Evolutionary conservation across 2,888 invertebrate species (phyloP).

Genomic region (Chalcis sispes): DNA sequence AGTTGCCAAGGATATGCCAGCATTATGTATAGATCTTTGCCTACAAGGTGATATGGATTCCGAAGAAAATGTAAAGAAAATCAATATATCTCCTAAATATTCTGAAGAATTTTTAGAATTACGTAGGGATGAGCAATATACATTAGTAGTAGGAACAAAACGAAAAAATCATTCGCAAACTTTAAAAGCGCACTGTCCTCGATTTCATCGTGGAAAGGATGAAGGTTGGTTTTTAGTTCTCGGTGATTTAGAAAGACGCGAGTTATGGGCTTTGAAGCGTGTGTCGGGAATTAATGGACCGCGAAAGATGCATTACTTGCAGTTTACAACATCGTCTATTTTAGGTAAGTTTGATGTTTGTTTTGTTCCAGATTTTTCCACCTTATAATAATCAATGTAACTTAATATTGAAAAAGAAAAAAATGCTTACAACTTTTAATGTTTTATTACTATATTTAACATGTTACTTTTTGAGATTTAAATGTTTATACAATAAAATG

Average conservation of each 20-base stretch:
- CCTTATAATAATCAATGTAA: not conserved
- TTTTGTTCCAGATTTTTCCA: slow-evolving; percentile 19
- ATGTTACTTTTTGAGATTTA: not conserved
- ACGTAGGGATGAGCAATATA: slow-evolving; percentile 80
- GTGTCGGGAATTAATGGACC: slow-evolving; percentile 78
- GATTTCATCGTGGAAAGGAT: slow-evolving; percentile 94
- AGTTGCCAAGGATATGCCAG: slow-evolving; percentile 71
- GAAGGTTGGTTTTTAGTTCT: slow-evolving; percentile 96
- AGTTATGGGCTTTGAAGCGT: slow-evolving; percentile 90
- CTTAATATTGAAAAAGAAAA: not conserved
- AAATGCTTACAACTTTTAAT: not conserved
- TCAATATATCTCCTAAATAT: slow-evolving; percentile 54
- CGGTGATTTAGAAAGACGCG: slow-evolving; percentile 83
- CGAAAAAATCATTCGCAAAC: slow-evolving; percentile 79
- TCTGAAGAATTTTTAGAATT: slow-evolving; percentile 61
- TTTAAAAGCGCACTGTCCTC: slow-evolving; percentile 85
- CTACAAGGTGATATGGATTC: slow-evolving; percentile 62
- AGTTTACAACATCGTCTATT: slow-evolving; percentile 80
- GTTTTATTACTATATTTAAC: not conserved
- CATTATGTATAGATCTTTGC: slow-evolving; percentile 66
- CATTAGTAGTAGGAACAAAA: slow-evolving; percentile 79
- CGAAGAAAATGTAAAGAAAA: slow-evolving; percentile 53
- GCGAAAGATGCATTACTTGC: slow-evolving; percentile 78
- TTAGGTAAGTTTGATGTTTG: slow-evolving; percentile 72
- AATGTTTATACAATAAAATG: not conserved